Percentiles rank a stretch among this genome's conserved stretches.
Evolutionary conservation across 2,797 vertebrate species (phyloP).

Genomic region (Aphelocoma californica): DNA sequence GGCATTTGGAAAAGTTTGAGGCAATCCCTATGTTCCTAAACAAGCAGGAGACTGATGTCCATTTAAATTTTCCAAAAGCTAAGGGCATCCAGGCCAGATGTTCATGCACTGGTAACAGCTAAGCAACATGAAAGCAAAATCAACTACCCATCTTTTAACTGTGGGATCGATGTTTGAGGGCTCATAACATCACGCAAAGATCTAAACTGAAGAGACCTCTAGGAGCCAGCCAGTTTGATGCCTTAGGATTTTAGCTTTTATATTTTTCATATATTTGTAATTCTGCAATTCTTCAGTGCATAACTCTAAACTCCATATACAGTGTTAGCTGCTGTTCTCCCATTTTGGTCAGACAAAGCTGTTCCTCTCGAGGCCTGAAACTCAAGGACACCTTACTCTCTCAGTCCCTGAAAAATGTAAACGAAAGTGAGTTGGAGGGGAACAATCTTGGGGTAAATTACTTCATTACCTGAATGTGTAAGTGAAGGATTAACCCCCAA

Average conservation of each 20-base stretch:
- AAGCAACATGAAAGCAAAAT: not conserved
- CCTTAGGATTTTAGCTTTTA: not conserved
- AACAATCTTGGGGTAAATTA: not conserved
- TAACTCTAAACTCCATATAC: not conserved
- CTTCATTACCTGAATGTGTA: not conserved
- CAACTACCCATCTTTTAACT: not conserved
- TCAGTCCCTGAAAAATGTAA: not conserved
- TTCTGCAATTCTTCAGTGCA: not conserved
- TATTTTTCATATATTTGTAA: not conserved
- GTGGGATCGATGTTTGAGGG: not conserved
- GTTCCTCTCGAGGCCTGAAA: not conserved
- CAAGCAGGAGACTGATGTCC: not conserved
- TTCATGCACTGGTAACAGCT: not conserved
- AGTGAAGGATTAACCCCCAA: not conserved
- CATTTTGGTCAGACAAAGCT: not conserved
- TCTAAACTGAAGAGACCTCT: not conserved
- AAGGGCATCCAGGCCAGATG: not conserved
- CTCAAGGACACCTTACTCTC: not conserved
- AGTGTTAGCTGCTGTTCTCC: not conserved
- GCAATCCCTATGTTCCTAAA: not conserved
- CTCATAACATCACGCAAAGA: not conserved
- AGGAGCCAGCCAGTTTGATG: not conserved
- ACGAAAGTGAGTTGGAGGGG: not conserved
- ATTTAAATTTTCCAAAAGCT: not conserved
- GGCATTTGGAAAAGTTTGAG: not conserved